These are phyloP conservation scores for Cosmia pyralina DNA, from an alignment of 2,888 invertebrate genomes.

Conservation along the genomic window DNA sequence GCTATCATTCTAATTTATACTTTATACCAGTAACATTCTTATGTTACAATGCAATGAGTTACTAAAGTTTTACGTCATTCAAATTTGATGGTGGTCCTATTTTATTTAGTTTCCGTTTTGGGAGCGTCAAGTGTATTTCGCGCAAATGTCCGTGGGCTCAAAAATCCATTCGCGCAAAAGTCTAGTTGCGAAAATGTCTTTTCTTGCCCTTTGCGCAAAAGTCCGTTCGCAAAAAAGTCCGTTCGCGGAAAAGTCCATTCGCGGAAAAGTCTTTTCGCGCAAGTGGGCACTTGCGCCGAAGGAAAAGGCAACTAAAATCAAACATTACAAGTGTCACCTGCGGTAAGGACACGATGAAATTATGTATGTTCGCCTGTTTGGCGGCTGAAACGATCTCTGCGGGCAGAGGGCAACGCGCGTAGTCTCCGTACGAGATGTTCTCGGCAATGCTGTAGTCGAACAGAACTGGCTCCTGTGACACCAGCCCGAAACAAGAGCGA, in stretches of 20 bases:
- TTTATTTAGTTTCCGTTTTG: not conserved
- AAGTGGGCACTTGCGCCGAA: not conserved
- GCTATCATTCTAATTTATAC: not conserved
- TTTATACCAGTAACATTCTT: too few species aligned
- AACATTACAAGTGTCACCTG: conserved; percentile 79
- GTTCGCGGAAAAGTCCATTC: too few species aligned
- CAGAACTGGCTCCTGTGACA: conserved; percentile 94
- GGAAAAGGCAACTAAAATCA: not conserved
- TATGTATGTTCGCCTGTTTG: conserved; percentile 94
- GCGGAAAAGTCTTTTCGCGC: too few species aligned
- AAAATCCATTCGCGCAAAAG: too few species aligned
- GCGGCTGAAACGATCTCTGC: conserved; percentile 93
- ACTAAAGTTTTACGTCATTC: not conserved
- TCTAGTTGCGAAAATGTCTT: too few species aligned
- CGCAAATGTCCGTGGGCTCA: too few species aligned
- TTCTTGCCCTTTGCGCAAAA: too few species aligned
- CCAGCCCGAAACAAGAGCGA: conserved; percentile 88
- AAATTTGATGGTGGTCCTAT: not conserved
- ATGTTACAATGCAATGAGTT: not conserved
- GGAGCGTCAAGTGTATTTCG: too few species aligned
- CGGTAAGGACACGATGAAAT: conserved; percentile 93
- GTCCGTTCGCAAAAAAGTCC: too few species aligned
- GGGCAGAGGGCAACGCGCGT: conserved; percentile 90
- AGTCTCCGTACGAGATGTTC: conserved; percentile 97
- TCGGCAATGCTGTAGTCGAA: conserved; percentile 95